phyloP scores from a whole-genome alignment of 2,797 vertebrate genomes.

The Lithobates pipiens region DNA sequence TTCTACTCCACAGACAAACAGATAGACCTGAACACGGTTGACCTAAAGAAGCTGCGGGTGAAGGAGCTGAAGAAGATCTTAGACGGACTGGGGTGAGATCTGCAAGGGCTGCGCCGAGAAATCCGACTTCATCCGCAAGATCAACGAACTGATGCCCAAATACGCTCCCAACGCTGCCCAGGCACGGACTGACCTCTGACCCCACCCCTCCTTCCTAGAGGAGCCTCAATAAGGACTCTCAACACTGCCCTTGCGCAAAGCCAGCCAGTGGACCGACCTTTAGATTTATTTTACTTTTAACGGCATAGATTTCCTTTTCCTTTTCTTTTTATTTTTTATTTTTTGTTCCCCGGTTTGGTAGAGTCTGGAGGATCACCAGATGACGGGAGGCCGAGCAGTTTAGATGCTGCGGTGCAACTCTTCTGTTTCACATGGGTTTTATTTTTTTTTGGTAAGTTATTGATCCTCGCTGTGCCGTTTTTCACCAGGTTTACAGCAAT shows the following conservation, averaged over 20 bases:
- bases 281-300: slow-evolving; percentile 27
- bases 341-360: too few species aligned
- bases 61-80: slow-evolving; percentile 96
- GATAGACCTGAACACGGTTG: slow-evolving; percentile 91
- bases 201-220: neutral
- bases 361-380: too few species aligned
- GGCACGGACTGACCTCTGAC: slow-evolving; percentile 89
- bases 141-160: slow-evolving; percentile 96
- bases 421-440: neutral
- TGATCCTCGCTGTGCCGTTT: too few species aligned
- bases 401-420: neutral
- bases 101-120: slow-evolving; percentile 97
- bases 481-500: neutral
- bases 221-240: slow-evolving; percentile 8
- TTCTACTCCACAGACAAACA: slow-evolving; percentile 85
- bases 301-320: neutral
- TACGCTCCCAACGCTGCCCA: slow-evolving; percentile 90
- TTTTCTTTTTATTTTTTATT: neutral
- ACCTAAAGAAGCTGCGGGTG: slow-evolving; percentile 94
- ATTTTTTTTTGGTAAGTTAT: neutral
- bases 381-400: too few species aligned
- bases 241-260: neutral
- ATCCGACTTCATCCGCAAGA: slow-evolving; percentile 94
- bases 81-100: slow-evolving; percentile 94
- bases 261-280: slow-evolving; percentile 12